Evolutionary conservation across 2,797 vertebrate species (phyloP), one percentile per base, ranked within the genome.

Genomic region (Manis crassicaudata): DNA sequence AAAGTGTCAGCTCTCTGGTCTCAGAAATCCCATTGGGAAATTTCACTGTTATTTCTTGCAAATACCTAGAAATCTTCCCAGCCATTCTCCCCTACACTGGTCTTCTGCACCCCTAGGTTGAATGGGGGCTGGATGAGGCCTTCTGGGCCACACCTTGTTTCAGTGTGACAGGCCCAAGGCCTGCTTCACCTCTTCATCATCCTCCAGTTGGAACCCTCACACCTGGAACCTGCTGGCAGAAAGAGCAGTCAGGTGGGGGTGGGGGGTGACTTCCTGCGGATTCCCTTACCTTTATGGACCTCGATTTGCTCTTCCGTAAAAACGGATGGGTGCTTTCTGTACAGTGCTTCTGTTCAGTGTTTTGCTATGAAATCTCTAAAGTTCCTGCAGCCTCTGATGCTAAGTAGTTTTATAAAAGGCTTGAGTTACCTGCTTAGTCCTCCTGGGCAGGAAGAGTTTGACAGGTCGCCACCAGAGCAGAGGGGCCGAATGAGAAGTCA

Each of bases 11-110:
- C 27, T 93, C 81, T 73, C 32, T 62, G n/a, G 29, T 68, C 37
- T 88, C 40, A 83, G 75, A 86, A 75, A 83, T 58, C 23, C 35
- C 63, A 23, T 40, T 77, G 73, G 43, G 67, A 88, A 80, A 92
- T 65, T 54, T 27, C 12, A 25, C 75, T 6, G 1, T 65, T 46
- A 12, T 86, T 88, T 95, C 76, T 40, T 91, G 50, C 56, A 76
- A 62, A 76, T 40, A 50, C 7, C 2, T 54, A 65, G 80, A 72
- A 56, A 12, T 37, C 77, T 76, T 32, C 46, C 23, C 14, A 50
- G 79, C 23, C 2, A 0, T 54, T 12, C 43, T 25, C 20, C 58
- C 35, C 29, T 18, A 27, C 12, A 2, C 5, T 21, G n/a, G 6
- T 29, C 46, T 62, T 43, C 25, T 12, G 12, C 7, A n/a, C 63